Conservation (phyloP, 2,113 vertebrate genomes). For the Stercorarius parasiticus region DNA sequence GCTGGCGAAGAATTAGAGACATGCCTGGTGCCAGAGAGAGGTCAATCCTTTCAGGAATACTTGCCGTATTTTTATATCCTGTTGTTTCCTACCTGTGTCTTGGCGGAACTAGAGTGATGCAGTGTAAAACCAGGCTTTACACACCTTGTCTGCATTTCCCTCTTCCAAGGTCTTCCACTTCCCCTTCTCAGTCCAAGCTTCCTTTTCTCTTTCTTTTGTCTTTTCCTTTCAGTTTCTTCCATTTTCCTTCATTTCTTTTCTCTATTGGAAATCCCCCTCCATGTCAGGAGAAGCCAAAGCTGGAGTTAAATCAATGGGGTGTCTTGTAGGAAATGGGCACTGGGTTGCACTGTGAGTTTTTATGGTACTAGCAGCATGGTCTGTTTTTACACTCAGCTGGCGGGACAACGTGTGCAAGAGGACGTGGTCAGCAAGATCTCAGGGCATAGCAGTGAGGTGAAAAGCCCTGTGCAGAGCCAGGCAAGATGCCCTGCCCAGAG, state of each 20-base stretch:
- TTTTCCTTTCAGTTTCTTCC: neutral
- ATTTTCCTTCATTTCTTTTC: neutral
- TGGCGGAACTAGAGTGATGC: neutral
- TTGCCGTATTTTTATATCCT: rapidly evolving
- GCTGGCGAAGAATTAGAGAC: neutral
- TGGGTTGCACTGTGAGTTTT: neutral
- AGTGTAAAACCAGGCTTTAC: neutral
- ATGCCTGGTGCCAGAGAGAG: neutral
- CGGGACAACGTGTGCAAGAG: neutral
- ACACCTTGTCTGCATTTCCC: neutral
- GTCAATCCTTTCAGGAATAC: neutral
- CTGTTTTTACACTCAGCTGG: neutral
- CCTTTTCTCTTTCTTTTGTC: neutral
- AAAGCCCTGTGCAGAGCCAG: neutral
- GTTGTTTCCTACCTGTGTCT: neutral
- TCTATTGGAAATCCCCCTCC: neutral
- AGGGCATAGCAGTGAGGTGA: neutral
- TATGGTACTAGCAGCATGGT: neutral
- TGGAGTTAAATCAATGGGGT: neutral
- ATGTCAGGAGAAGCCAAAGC: neutral
- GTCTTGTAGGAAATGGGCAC: neutral
- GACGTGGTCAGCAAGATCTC: rapidly evolving
- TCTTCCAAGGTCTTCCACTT: neutral
- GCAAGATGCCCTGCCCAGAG: neutral
- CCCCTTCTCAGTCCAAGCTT: neutral